phyloP scores from a whole-genome alignment of 2,113 vertebrate species.

The Irena cyanogastra region DNA sequence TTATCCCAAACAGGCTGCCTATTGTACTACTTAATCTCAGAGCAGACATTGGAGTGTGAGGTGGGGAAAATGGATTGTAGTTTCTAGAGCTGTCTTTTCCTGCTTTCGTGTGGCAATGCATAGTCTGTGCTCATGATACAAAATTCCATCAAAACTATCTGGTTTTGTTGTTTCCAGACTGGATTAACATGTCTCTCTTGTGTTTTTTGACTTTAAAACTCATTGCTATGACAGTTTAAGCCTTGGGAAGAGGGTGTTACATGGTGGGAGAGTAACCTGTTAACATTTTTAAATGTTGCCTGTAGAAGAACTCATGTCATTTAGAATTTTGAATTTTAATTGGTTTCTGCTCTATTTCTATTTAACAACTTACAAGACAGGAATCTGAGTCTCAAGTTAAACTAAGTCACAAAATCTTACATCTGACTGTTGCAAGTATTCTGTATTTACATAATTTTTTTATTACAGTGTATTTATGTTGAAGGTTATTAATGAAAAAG shows the following conservation, averaged over 20 bases:
- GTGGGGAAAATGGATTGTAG: not conserved
- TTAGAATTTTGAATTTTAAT: not conserved
- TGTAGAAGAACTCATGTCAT: not conserved
- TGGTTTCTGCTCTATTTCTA: not conserved
- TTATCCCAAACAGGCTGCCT: not conserved
- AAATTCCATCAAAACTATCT: not conserved
- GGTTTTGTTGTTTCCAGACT: not conserved
- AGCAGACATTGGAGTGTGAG: not conserved
- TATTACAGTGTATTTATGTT: fast-evolving
- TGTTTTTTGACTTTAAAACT: not conserved
- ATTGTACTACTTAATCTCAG: not conserved
- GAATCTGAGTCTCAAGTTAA: not conserved
- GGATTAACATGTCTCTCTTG: not conserved
- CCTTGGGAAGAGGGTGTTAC: not conserved
- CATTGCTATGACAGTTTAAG: not conserved
- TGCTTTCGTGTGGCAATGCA: not conserved
- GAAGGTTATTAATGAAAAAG: not conserved
- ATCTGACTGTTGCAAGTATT: not conserved
- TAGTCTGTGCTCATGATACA: not conserved
- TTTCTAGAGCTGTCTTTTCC: not conserved
- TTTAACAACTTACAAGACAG: not conserved
- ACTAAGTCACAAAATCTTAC: not conserved
- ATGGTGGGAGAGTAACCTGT: not conserved
- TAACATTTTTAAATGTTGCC: not conserved
- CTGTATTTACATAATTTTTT: not conserved